Conservation (phyloP, 2,888 invertebrate genomes). For the Elysia crispata region DNA sequence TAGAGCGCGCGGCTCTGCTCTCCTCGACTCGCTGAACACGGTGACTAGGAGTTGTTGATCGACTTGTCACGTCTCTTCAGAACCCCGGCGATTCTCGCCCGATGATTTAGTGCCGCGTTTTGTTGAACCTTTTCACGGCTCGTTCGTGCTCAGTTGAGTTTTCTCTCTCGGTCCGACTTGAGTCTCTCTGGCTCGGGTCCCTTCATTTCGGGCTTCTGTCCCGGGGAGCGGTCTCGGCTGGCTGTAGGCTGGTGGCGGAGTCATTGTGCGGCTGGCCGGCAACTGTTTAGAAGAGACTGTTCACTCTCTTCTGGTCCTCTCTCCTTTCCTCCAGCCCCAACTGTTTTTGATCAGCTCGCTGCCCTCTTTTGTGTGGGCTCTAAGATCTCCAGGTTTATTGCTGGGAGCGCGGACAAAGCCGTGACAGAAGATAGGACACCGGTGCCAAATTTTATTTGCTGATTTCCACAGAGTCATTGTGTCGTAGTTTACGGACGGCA, state of each 20-base stretch:
- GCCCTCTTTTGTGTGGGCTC: constrained; percentile 50
- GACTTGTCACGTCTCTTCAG: constrained; percentile 49
- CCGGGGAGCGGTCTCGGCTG: too few relatives aligned
- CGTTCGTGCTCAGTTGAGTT: constrained; percentile 39
- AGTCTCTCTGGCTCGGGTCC: too few relatives aligned
- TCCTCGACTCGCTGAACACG: neutral
- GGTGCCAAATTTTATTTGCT: constrained; percentile 56
- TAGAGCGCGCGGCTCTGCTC: neutral
- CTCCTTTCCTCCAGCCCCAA: constrained; percentile 35
- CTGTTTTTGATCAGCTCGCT: constrained; percentile 54
- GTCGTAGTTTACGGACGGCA: constrained; percentile 49
- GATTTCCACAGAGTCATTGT: constrained; percentile 53
- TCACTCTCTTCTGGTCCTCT: neutral
- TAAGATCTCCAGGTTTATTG: constrained; percentile 56
- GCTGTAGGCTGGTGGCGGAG: too few relatives aligned
- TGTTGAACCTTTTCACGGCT: constrained; percentile 43
- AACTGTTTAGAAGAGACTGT: too few relatives aligned
- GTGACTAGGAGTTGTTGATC: constrained; percentile 47
- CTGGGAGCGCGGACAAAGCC: constrained; percentile 52
- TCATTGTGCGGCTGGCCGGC: too few relatives aligned
- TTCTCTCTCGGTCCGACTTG: constrained; percentile 24
- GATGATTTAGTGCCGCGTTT: constrained; percentile 51
- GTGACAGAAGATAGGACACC: constrained; percentile 53
- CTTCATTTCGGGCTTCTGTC: too few relatives aligned
- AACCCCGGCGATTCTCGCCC: constrained; percentile 40